Evolutionary conservation across 2,113 vertebrate genomes (phyloP), one percentile per base, ranked within the genome.

Genomic region (Etia nguti): DNA sequence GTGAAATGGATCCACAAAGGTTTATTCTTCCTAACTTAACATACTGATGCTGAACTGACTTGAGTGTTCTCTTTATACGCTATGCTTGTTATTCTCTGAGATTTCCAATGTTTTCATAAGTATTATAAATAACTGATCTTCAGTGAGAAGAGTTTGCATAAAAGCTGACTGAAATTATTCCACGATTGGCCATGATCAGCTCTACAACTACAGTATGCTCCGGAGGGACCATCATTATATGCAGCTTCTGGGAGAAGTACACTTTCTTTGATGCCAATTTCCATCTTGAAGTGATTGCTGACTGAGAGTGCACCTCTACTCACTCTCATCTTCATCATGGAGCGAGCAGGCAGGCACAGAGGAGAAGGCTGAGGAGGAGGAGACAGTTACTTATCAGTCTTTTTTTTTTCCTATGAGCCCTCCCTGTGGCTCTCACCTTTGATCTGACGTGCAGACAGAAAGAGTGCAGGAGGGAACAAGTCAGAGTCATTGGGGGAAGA

Each of bases 401-500:
- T 82, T 46, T 59, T 75, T 82, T 38, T 10, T 1, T 43, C 50
- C 70, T 20, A 24, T 4, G 12, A 88, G 85, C 79, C n/a, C 31
- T 88, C 85, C 57, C 88, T 18, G 82, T 79, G 80, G 89, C 38
- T 86, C 81, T 89, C 84, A 92, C 85, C 92, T 93, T 92, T 93
- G 90, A 95, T 91, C 87, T 92, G 88, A 88, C 18, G 4, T 50
- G 60, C 84, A 88, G 24, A 79, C 80, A 79, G 85, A 88, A 59
- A 68, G 29, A 62, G 52, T 36, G 48, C 84, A 88, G 57, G 84
- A 75, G n/a, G 8, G 26, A 80, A 84, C 54, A 55, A 80, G 59
- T 82, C 81, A 79, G 65, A 81, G 48, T 36, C 15, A 52, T 15
- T 26, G 34, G 43, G 22, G n/a, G 46, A 48, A 15, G 83, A 87